A percentile compares a stretch with the other conserved stretches of the same genome.
phyloP scores from a whole-genome alignment of 2,113 vertebrate species.

The Rynchops niger region DNA sequence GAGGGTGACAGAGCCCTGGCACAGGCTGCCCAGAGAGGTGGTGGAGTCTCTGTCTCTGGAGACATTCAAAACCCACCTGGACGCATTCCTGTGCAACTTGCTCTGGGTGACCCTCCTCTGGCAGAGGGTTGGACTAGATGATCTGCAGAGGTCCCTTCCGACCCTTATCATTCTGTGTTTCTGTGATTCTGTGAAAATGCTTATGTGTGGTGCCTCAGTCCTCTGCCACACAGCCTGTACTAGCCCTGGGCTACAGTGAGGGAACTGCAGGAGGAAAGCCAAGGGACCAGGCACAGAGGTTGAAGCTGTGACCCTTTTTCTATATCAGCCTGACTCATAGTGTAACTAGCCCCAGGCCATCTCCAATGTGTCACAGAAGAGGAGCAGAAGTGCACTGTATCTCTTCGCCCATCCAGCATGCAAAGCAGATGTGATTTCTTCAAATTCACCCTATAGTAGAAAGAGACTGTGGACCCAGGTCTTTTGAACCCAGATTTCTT shows the following conservation, averaged over 20 bases:
- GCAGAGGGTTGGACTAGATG: no score
- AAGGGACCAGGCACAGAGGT: background rate
- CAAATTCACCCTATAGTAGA: accelerated
- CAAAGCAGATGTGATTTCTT: background rate
- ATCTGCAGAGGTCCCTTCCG: no score
- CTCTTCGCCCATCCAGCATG: background rate
- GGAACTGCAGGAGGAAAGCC: background rate
- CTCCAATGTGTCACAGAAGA: background rate
- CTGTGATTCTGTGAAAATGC: background rate
- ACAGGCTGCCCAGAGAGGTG: no score
- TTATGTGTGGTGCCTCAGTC: background rate
- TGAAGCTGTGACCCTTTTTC: background rate
- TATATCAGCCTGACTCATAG: background rate
- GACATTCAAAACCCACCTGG: no score
- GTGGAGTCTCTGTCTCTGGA: no score
- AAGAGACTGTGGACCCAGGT: background rate
- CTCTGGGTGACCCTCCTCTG: no score
- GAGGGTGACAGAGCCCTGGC: no score
- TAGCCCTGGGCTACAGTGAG: background rate
- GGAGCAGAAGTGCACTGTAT: background rate
- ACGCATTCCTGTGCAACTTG: no score
- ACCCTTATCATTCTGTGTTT: no score
- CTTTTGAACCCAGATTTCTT: background rate
- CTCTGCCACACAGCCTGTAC: background rate
- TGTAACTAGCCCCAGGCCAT: background rate